Percentiles rank a stretch among this genome's conserved stretches.
These are phyloP conservation scores for Takifugu flavidus DNA, from an alignment of 2,113 vertebrate species.

Conservation along the genomic window DNA sequence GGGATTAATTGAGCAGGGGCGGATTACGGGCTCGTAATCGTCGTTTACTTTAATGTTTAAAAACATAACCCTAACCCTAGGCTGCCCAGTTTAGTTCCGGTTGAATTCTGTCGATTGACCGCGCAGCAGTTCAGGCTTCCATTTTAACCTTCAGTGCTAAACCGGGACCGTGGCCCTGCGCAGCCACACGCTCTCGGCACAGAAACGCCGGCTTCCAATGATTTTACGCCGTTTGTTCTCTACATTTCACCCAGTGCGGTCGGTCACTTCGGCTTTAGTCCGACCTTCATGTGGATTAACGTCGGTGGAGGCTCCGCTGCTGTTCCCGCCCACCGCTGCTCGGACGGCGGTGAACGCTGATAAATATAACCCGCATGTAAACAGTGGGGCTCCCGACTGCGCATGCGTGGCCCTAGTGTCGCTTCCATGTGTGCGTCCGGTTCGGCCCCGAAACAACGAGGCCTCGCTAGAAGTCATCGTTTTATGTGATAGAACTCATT, in stretches of 20 bases:
- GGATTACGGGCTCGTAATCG: neutral
- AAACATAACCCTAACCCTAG: neutral
- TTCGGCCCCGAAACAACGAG: too few relatives aligned
- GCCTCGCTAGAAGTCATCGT: too few relatives aligned
- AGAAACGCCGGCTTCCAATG: too few relatives aligned
- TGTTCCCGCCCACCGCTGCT: slow-evolving; percentile 17
- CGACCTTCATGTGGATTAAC: too few relatives aligned
- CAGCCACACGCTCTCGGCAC: neutral
- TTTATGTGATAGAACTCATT: too few relatives aligned
- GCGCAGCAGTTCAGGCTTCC: slow-evolving; percentile 1
- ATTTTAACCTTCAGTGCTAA: slow-evolving; percentile 18
- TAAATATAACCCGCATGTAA: too few relatives aligned
- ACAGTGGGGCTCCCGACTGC: too few relatives aligned
- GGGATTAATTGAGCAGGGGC: neutral
- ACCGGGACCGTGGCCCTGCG: neutral
- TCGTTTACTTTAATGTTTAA: neutral
- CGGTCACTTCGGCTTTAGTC: neutral
- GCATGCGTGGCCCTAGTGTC: too few relatives aligned
- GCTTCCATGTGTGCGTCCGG: too few relatives aligned
- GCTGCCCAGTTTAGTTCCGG: neutral
- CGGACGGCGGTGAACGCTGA: neutral
- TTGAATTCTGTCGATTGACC: neutral
- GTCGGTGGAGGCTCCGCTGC: neutral
- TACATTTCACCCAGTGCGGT: too few relatives aligned
- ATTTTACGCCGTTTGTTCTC: too few relatives aligned